Evolutionary conservation across 1,140 invertebrate species (phyloP), one percentile per base, ranked within the genome.

Genomic region (Hycleus cichorii): DNA sequence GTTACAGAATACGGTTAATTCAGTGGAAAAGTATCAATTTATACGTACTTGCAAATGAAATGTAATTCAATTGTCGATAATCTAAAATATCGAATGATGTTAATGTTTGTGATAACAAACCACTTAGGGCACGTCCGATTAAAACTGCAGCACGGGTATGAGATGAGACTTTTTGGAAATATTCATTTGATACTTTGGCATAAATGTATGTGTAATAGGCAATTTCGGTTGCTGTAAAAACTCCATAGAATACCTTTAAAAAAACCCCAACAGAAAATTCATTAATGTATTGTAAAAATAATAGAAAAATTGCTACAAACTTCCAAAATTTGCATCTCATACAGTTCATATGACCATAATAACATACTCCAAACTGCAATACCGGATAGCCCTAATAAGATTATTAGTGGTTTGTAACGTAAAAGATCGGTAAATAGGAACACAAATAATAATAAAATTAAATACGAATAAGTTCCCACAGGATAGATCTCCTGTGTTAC

Each of bases 201-300:
- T 95, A 97, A 60, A 95, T 92, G 67, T 96, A 97, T 0, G 92
- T 93, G 62, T 86, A 90, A 74, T 95, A 96, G 0, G 92, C 92
- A 1, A 96, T 86, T 76, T 96, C 93, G 5, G 90, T 84, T 0
- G 93, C 90, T 69, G 89, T 83, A 65, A 89, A 91, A 9, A 91
- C 76, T 3, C 92, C 93, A 75, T 90, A 94, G 56, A 87, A 79
- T 52, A 82, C 78, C 71, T 85, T 77, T 0, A 81, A 74, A 4
- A 32, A 32, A 32, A 32, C n/a, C n/a, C n/a, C n/a, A 32, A 4
- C 11, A 45, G 9, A 45, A 45, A 45, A 45, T 45, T 12, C 24
- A 4, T 7, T 4, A 4, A 32, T 7, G 32, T 3, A 7, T 32
- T 32, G 32, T 7, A 32, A 32, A 32, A 32, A 1, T 32, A 32